Evolutionary conservation across 2,113 vertebrate species (phyloP).

Genomic region (Hemicordylus capensis): DNA sequence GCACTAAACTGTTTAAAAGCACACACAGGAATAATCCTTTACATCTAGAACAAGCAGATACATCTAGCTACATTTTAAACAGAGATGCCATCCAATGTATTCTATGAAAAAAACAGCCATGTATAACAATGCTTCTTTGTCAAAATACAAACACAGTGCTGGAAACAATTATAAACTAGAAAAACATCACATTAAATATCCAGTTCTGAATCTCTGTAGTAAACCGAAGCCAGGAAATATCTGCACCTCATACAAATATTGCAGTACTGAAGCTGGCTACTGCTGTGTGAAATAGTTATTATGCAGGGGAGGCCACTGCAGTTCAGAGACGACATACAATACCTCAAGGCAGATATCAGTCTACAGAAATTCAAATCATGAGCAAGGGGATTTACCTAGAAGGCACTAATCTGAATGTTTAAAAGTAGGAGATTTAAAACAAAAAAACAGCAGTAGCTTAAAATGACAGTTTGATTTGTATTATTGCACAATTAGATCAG

Average conservation of each 20-base stretch:
- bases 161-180: constrained; percentile 36
- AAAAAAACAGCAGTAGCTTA: constrained; percentile 40
- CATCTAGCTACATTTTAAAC: constrained; percentile 32
- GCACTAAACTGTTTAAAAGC: constrained; percentile 39
- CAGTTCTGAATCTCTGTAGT: constrained; percentile 61
- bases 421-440: constrained; percentile 51
- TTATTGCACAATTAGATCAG: constrained; percentile 41
- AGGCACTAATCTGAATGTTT: constrained; percentile 69
- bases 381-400: constrained; percentile 72
- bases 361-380: constrained; percentile 73
- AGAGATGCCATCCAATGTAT: constrained; percentile 44
- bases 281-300: constrained; percentile 86
- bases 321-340: constrained; percentile 86
- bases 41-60: constrained; percentile 50
- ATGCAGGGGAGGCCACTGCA: constrained; percentile 86
- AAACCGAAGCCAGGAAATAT: constrained; percentile 68
- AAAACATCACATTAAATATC: constrained; percentile 51
- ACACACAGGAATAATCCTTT: constrained; percentile 35
- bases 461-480: constrained; percentile 54
- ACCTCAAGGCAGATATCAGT: constrained; percentile 80
- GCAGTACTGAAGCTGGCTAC: constrained; percentile 77
- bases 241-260: constrained; percentile 79
- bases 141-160: constrained; percentile 57
- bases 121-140: constrained; percentile 41
- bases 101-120: constrained; percentile 37